Conservation (phyloP, 2,888 invertebrate genomes). For the Onthophagus sagittarius region DNA sequence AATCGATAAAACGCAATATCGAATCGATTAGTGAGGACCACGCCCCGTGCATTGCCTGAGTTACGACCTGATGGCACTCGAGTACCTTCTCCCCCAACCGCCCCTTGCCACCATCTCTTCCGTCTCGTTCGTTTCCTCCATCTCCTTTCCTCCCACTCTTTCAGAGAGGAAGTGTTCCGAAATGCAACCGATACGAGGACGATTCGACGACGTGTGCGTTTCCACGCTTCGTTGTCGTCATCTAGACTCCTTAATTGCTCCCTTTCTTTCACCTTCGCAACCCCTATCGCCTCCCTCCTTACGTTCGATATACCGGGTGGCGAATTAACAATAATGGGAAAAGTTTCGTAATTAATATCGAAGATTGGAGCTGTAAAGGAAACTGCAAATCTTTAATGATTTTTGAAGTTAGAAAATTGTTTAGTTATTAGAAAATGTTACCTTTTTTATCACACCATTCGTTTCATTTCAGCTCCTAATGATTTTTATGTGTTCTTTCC, state of each 20-base stretch:
- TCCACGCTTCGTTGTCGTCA: background rate
- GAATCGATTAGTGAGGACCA: conserved; percentile 48
- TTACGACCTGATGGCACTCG: conserved; percentile 45
- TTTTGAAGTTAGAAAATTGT: background rate
- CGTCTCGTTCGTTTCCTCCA: background rate
- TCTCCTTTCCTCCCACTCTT: background rate
- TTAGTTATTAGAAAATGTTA: background rate
- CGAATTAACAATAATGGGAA: background rate
- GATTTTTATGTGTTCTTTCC: background rate
- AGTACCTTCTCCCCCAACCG: background rate
- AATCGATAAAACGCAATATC: conserved; percentile 48
- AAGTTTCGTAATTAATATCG: background rate
- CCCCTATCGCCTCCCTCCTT: background rate
- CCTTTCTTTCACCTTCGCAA: background rate
- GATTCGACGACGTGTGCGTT: background rate
- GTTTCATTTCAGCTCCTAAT: background rate
- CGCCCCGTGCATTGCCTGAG: conserved; percentile 48
- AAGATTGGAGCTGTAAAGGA: background rate
- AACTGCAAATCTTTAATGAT: background rate
- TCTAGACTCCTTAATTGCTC: background rate
- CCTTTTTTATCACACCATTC: too few relatives aligned
- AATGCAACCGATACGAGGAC: conserved; percentile 7
- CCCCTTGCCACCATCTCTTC: background rate
- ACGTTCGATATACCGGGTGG: background rate
- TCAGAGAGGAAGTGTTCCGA: background rate